These are phyloP conservation scores for Macrophya annulata DNA, from an alignment of 2,888 invertebrate genomes.

Conservation along the genomic window DNA sequence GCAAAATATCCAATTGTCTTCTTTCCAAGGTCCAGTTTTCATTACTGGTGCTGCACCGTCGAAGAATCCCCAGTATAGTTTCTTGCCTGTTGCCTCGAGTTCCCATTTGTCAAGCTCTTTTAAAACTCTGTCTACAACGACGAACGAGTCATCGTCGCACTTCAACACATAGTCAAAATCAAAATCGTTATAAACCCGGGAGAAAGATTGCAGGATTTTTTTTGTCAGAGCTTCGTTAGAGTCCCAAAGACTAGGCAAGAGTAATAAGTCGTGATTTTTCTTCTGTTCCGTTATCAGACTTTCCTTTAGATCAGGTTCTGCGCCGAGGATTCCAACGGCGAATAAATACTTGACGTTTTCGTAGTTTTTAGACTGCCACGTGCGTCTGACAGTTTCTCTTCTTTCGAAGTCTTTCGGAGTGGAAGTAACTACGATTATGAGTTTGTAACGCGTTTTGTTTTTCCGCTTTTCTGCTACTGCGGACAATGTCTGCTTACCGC, in stretches of 20 bases:
- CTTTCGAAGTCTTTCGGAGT: constrained; percentile 87
- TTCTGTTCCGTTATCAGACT: constrained; percentile 82
- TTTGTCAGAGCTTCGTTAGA: constrained; percentile 89
- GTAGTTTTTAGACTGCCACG: constrained; percentile 87
- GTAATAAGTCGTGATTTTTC: constrained; percentile 87
- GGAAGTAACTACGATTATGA: constrained; percentile 88
- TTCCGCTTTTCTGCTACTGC: not conserved
- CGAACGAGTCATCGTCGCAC: constrained; percentile 97
- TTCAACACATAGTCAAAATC: constrained; percentile 91
- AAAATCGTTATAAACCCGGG: constrained; percentile 80
- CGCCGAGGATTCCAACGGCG: constrained; percentile 85
- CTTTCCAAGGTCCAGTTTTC: constrained; percentile 94
- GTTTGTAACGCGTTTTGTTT: constrained; percentile 60
- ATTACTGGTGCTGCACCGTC: constrained; percentile 93
- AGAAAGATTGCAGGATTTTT: constrained; percentile 88
- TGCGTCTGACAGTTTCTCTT: constrained; percentile 89
- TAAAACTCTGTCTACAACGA: constrained; percentile 88
- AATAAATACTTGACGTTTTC: constrained; percentile 85
- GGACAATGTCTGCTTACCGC: not conserved
- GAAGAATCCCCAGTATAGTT: constrained; percentile 98
- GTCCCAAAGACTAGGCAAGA: constrained; percentile 88
- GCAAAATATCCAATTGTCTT: constrained; percentile 93
- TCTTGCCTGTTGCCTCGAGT: constrained; percentile 77
- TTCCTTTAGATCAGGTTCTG: constrained; percentile 80
- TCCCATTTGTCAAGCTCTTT: constrained; percentile 83